Percentiles rank a stretch among this genome's conserved stretches.
These are phyloP conservation scores for Machimus atricapillus DNA, from an alignment of 2,888 invertebrate genomes.

Conservation along the genomic window DNA sequence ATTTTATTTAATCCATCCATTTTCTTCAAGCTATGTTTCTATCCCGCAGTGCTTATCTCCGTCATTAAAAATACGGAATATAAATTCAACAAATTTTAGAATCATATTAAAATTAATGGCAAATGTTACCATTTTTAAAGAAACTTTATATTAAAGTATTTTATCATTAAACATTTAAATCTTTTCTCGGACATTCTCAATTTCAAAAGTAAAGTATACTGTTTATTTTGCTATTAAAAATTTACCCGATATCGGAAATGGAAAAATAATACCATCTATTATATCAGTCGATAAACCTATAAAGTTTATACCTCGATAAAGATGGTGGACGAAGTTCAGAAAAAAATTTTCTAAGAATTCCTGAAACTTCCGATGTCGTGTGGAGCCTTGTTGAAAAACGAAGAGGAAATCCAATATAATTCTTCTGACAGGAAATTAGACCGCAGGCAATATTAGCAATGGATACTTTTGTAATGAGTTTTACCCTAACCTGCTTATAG, in stretches of 20 bases:
- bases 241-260: neutral
- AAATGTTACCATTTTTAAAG: neutral
- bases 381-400: neutral
- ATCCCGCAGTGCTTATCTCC: too few species aligned
- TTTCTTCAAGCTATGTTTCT: neutral
- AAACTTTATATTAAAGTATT: neutral
- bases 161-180: neutral
- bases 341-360: neutral
- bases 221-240: neutral
- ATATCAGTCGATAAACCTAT: neutral
- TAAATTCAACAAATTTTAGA: neutral
- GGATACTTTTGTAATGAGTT: neutral
- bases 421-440: neutral
- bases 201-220: neutral
- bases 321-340: neutral
- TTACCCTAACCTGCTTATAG: neutral
- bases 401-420: neutral
- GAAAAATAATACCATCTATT: neutral
- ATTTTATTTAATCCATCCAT: neutral
- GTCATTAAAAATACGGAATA: too few species aligned
- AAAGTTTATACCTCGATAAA: neutral
- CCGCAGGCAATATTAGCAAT: neutral
- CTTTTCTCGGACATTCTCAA: neutral
- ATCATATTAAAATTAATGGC: too few species aligned
- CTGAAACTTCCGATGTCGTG: neutral